A percentile compares a stretch with the other conserved stretches of the same genome.
phyloP scores from a whole-genome alignment of 2,888 invertebrate species.

The Tenthredo notha region DNA sequence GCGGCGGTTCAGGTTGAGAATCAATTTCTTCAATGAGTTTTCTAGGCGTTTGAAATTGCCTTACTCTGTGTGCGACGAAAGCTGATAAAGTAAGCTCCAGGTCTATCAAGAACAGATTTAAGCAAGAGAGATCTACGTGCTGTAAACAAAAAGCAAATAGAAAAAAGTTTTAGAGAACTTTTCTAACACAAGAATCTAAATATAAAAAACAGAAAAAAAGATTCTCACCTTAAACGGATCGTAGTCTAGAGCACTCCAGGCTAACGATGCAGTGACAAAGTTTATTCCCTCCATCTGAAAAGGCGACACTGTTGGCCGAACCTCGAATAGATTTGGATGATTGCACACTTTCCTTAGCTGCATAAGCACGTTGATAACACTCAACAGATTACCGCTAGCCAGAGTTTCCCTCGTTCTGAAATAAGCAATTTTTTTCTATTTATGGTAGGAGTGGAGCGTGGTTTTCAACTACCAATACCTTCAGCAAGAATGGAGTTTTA shows the following conservation, averaged over 20 bases:
- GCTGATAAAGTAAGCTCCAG: conserved; percentile 87
- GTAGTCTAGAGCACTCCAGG: conserved; percentile 85
- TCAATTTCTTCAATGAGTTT: conserved; percentile 87
- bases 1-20: conserved; percentile 81
- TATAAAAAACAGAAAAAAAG: conserved; percentile 21
- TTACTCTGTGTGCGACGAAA: conserved; percentile 91
- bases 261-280: conserved; percentile 86
- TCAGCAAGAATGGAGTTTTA: conserved; percentile 29
- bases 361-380: conserved; percentile 98
- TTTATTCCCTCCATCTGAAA: conserved; percentile 92
- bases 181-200: conserved; percentile 47
- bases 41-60: conserved; percentile 86
- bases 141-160: conserved; percentile 68
- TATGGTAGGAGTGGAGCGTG: conserved; percentile 16
- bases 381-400: conserved; percentile 94
- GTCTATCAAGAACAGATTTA: conserved; percentile 85
- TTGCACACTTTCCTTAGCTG: conserved; percentile 98
- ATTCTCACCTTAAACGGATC: conserved; percentile 86
- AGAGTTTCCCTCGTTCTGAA: conserved; percentile 95
- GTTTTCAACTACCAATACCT: not conserved
- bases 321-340: conserved; percentile 98
- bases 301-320: conserved; percentile 95
- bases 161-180: conserved; percentile 46
- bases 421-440: not conserved
- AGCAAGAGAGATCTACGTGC: conserved; percentile 83